These are phyloP conservation scores for Acronicta alni DNA, from an alignment of 2,888 invertebrate genomes.

Conservation along the genomic window DNA sequence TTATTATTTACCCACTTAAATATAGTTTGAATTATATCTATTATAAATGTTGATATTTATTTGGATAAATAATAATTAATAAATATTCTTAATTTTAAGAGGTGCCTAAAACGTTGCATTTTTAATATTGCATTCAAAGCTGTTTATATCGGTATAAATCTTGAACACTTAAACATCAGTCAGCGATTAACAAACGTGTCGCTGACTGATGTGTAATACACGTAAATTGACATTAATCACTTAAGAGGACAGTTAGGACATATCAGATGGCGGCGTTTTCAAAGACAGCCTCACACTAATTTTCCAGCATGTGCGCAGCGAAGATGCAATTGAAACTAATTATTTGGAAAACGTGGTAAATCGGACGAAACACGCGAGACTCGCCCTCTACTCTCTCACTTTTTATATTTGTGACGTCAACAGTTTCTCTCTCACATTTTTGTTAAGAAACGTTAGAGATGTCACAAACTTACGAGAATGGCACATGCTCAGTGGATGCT, in stretches of 20 bases:
- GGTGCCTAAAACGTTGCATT: too few relatives aligned
- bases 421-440: slow-evolving; percentile 23
- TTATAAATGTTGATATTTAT: too few relatives aligned
- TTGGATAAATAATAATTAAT: too few relatives aligned
- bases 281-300: slow-evolving; percentile 47
- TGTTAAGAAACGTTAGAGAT: slow-evolving; percentile 30
- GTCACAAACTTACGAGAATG: slow-evolving; percentile 19
- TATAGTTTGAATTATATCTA: too few relatives aligned
- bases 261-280: slow-evolving; percentile 34
- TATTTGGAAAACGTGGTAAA: slow-evolving; percentile 74
- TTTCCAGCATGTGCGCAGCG: slow-evolving; percentile 53
- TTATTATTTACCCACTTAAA: too few relatives aligned
- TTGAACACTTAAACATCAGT: too few relatives aligned
- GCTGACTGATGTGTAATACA: slow-evolving; percentile 21
- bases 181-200: too few relatives aligned
- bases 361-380: slow-evolving; percentile 60
- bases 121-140: too few relatives aligned
- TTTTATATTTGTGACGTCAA: slow-evolving; percentile 25
- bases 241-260: slow-evolving; percentile 23
- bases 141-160: too few relatives aligned
- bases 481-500: slow-evolving; percentile 18
- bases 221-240: slow-evolving; percentile 32
- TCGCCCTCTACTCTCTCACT: slow-evolving; percentile 53
- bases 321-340: slow-evolving; percentile 64
- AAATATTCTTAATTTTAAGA: too few relatives aligned